Conservation (phyloP, 2,888 invertebrate species). For the Brachyptera putata region DNA sequence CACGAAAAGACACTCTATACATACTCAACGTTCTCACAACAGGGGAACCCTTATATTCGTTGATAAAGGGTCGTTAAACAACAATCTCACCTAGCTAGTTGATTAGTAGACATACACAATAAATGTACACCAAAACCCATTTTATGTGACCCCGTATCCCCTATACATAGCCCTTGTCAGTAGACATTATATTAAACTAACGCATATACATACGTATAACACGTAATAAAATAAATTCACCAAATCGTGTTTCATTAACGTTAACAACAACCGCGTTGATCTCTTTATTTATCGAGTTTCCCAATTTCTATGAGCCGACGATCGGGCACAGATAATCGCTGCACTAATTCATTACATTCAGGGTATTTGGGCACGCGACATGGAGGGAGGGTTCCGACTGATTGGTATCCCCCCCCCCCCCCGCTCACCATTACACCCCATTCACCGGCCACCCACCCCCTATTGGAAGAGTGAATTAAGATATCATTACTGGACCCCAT, state of each 20-base stretch:
- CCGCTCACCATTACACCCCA: no score
- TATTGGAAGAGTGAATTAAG: constrained; percentile 2
- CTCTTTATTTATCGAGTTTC: neutral
- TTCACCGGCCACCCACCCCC: neutral
- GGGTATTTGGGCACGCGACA: constrained; percentile 15
- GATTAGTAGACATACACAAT: no score
- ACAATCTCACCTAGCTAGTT: neutral
- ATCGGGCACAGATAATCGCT: neutral
- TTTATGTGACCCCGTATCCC: no score
- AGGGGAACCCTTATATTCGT: neutral
- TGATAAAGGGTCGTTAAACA: no score
- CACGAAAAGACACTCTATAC: no score
- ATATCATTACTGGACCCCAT: constrained; percentile 1
- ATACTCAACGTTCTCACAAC: no score
- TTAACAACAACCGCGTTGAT: constrained; percentile 5
- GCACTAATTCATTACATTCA: constrained; percentile 13
- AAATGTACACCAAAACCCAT: no score
- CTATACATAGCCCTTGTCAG: no score
- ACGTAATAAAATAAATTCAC: constrained; percentile 15
- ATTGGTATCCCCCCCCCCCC: neutral
- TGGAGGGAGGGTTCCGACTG: neutral
- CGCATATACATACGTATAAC: no score
- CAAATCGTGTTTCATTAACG: constrained; percentile 6
- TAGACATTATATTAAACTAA: no score
- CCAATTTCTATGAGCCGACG: neutral